Evolutionary conservation across 2,113 vertebrate genomes (phyloP), one percentile per base, ranked within the genome.

Genomic region (Poeciliopsis occidentalis): DNA sequence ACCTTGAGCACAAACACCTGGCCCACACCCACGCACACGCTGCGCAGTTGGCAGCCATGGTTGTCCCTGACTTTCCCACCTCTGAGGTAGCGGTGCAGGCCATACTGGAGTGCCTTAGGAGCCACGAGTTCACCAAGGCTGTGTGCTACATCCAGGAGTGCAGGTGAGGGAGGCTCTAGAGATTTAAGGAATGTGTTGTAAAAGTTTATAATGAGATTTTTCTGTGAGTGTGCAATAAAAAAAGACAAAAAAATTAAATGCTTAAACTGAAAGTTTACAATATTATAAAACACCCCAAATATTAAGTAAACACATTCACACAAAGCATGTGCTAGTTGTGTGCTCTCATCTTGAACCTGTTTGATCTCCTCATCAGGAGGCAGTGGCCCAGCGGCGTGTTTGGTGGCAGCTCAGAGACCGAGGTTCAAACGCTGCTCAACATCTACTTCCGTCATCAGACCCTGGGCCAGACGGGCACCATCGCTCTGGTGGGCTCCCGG

Each of bases 371-470:
- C 71, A 91, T 62, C 93, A 99, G 98, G 95, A 95, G 93, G 85
- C 89, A 96, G 83, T 99, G 98, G 98, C 97, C 98, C 81, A 95
- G 93, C 29, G 96, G 98, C 47, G 98, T 99, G 88, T 99, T 99
- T 75, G 98, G 98, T 57, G 96, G 97, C 88, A 94, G 86, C 83
- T 95, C 97, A 24, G 98, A 99, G 0, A 98, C 96, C 19, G 97
- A 98, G 90, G 96, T 99, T 84, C 98, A 99, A 93, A 99, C 98
- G 4, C 95, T 99, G 68, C 96, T 99, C 93, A 98, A 98, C 71
- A 96, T 98, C 89, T 98, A 98, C 85, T 99, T 99, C 89, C 96
- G 97, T 69, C 98, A 99, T 91, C 98, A 99, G 91, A 99, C 97
- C 1, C 85, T 99, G 90, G 98, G 98, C 64, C 98, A 99, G 93